These are phyloP conservation scores for Pseudomyrmex dendroicus DNA, from an alignment of 1,140 invertebrate genomes.

Conservation along the genomic window DNA sequence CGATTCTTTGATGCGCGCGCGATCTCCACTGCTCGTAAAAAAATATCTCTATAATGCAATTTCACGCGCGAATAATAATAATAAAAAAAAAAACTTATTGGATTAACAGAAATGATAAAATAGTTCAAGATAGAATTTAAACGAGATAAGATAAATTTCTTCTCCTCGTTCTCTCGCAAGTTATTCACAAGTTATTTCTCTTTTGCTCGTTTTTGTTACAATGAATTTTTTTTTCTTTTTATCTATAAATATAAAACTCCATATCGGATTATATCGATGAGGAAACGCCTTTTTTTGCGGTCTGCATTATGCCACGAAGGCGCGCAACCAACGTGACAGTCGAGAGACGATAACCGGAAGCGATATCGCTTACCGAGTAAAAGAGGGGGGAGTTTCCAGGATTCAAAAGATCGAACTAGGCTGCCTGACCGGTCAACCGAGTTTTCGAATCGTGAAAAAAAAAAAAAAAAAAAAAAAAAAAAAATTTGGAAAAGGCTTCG, in stretches of 20 bases:
- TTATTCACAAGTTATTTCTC: neutral
- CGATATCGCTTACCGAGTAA: neutral
- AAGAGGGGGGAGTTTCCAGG: slow-evolving; percentile 1
- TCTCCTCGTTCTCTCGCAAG: neutral
- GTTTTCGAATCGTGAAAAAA: too few species aligned
- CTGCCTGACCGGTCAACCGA: too few species aligned
- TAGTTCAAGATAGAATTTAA: too few species aligned
- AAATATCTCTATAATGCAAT: neutral
- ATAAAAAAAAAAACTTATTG: too few species aligned
- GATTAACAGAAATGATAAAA: too few species aligned
- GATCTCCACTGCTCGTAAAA: neutral
- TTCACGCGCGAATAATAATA: too few species aligned
- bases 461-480: too few species aligned
- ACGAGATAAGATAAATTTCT: slow-evolving; percentile 7
- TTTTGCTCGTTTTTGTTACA: neutral
- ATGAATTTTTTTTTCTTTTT: neutral
- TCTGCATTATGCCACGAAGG: neutral
- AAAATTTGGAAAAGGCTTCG: neutral
- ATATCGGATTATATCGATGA: neutral
- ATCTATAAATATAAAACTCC: neutral
- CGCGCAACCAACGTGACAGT: slow-evolving; percentile 8
- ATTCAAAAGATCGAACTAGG: slow-evolving; percentile 17
- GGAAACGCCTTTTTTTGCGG: neutral
- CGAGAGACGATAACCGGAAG: slow-evolving; percentile 14
- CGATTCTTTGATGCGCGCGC: neutral